Conservation (phyloP, 2,888 invertebrate species). For the Sinodicranocentrus sp. region DNA sequence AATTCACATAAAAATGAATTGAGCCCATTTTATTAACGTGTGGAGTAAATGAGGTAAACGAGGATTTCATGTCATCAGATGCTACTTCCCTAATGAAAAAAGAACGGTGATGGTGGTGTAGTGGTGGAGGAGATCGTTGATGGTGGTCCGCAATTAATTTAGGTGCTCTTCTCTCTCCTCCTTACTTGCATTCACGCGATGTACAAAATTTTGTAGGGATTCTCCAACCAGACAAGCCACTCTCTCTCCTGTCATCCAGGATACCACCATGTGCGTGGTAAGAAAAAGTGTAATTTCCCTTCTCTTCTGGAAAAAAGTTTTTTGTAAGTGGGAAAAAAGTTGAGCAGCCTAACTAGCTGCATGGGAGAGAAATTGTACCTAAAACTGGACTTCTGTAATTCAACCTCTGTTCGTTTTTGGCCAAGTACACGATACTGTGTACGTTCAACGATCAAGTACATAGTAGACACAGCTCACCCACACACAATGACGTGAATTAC, state of each 20-base stretch:
- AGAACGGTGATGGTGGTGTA: constrained; percentile 24
- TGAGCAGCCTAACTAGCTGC: constrained; percentile 28
- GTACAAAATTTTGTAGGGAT: background rate
- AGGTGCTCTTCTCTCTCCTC: constrained; percentile 32
- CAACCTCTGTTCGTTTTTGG: no score
- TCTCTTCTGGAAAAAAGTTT: constrained; percentile 47
- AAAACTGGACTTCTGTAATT: constrained; percentile 32
- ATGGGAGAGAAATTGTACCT: background rate
- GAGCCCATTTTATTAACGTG: constrained; percentile 54
- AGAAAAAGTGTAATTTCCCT: constrained; percentile 37
- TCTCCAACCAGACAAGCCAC: background rate
- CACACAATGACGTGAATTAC: no score
- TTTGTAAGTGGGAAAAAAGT: constrained; percentile 3
- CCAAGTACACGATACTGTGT: no score
- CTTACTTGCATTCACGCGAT: background rate
- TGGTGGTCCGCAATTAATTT: constrained; percentile 62
- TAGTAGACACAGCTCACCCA: no score
- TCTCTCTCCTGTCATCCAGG: background rate
- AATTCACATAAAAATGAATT: constrained; percentile 67
- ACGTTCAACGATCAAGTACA: no score
- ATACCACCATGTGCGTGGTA: background rate
- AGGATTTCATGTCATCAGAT: constrained; percentile 61
- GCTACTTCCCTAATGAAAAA: constrained; percentile 59
- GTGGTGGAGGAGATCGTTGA: constrained; percentile 9
- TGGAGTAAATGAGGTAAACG: constrained; percentile 65